Evolutionary conservation across 35 echinoderm and acorn worm genomes (phyloP), one percentile per base, ranked within the genome.

Genomic region (Heliocidaris erythrogramma): DNA sequence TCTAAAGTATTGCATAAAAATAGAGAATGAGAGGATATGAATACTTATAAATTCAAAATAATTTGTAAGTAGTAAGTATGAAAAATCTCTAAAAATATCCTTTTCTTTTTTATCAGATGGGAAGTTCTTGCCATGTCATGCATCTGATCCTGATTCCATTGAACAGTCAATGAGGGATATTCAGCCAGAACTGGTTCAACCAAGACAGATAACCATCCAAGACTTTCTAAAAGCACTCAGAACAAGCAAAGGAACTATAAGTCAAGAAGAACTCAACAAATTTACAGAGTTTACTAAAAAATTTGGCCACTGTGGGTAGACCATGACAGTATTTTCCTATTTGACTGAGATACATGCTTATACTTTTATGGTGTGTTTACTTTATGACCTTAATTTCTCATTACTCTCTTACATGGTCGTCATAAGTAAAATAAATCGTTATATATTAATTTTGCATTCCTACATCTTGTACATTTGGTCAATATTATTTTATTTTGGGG

Each of bases 211-310:
- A 12, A 95, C 94, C 31, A 60, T 96, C 3, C 53, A 85, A n/a
- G 98, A 99, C 56, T 94, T 99, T 49, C 31, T 97, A 27, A 93
- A 84, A 59, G 86, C 97, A 16, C 92, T 99, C 31, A 17, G 95
- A 24, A 93, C 93, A 52, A 94, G 94, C 49, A 96, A 97, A 24
- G 95, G 92, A 13, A 99, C 97, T 21, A 97, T 99, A 16, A 96
- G 48, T 49, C 47, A 90, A 31, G 96, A 94, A 24, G 98, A 99
- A 85, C 96, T 99, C 0, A 30, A 95, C 13, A 94, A 96, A 86
- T 99, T 99, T 93, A 49, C 96, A 90, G 97, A 97, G 18, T 99
- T 99, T 78, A 97, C 98, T 47, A 91, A 86, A 47, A 52, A 96
- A 27, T 96, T 95, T 94, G 96, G 97, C 90, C 95, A 95, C 21